These are phyloP conservation scores for Corydoras sp. DNA, from an alignment of 2,113 vertebrate species.

Conservation along the genomic window DNA sequence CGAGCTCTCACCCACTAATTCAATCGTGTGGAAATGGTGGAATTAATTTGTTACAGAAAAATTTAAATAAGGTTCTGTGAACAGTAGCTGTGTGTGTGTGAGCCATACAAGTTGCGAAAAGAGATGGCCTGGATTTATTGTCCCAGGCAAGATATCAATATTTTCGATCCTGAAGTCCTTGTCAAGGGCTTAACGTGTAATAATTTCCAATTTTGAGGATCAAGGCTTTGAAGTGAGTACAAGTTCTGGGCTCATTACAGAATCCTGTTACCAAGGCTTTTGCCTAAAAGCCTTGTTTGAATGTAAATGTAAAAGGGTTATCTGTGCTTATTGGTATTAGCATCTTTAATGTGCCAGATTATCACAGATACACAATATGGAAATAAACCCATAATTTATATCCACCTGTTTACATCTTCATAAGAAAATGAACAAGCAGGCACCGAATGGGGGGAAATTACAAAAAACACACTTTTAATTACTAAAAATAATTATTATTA, in stretches of 20 bases:
- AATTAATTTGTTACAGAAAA: conserved; percentile 99
- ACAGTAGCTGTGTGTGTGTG: conserved; percentile 74
- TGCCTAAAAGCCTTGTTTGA: conserved; percentile 91
- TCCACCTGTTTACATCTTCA: conserved; percentile 32
- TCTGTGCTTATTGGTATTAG: conserved; percentile 75
- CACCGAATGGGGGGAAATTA: not conserved
- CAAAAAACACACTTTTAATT: not conserved
- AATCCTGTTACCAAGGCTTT: conserved; percentile 90
- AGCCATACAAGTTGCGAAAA: conserved; percentile 8
- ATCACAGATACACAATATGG: conserved; percentile 77
- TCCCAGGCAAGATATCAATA: conserved; percentile 97
- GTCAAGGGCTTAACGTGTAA: conserved; percentile 99
- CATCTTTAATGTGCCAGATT: conserved; percentile 90
- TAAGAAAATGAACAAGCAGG: conserved; percentile 7
- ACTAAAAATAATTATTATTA: conserved; percentile 1
- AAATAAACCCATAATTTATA: conserved; percentile 71
- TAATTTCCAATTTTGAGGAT: conserved; percentile 99
- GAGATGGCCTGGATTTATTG: conserved; percentile 97
- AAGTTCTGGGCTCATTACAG: conserved; percentile 84
- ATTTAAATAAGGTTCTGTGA: conserved; percentile 99
- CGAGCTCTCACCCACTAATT: conserved; percentile 98
- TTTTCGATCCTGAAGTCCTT: conserved; percentile 83
- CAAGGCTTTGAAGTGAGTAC: conserved; percentile 93
- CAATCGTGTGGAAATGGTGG: conserved; percentile 99
- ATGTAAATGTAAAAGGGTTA: conserved; percentile 78